Conservation (phyloP, 2,113 vertebrate species). For the Aegithalos caudatus region DNA sequence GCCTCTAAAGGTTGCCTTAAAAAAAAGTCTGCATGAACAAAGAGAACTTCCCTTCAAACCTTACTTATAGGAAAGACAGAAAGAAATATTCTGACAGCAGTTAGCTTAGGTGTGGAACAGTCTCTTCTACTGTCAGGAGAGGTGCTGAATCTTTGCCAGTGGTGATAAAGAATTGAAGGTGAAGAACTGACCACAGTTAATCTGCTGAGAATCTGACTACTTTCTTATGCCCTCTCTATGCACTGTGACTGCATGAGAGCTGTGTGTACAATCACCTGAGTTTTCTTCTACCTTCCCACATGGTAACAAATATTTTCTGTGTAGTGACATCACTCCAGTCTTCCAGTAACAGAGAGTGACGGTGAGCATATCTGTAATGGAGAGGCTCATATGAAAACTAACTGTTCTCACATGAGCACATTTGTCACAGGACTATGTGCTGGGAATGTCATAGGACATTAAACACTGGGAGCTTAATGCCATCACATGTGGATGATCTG, state of each 20-base stretch:
- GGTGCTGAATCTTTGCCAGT: not conserved
- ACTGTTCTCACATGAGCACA: not conserved
- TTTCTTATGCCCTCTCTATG: not conserved
- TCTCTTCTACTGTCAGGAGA: not conserved
- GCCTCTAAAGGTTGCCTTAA: not conserved
- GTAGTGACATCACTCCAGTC: not conserved
- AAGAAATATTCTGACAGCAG: not conserved
- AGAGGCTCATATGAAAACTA: not conserved
- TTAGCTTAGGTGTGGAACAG: not conserved
- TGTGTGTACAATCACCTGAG: rapidly evolving
- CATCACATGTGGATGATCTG: not conserved
- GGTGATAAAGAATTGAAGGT: not conserved
- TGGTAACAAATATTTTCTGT: not conserved
- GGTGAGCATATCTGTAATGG: not conserved
- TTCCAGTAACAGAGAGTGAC: not conserved
- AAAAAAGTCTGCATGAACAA: not conserved
- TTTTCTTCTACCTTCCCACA: not conserved
- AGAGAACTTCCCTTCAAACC: not conserved
- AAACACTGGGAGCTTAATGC: not conserved
- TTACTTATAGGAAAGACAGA: not conserved
- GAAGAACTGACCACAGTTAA: not conserved
- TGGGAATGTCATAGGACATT: not conserved
- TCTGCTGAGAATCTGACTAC: not conserved
- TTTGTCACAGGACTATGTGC: not conserved
- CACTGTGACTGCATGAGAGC: not conserved